Evolutionary conservation across 2,888 invertebrate genomes (phyloP), one percentile per base, ranked within the genome.

Genomic region (Metalampra italica): DNA sequence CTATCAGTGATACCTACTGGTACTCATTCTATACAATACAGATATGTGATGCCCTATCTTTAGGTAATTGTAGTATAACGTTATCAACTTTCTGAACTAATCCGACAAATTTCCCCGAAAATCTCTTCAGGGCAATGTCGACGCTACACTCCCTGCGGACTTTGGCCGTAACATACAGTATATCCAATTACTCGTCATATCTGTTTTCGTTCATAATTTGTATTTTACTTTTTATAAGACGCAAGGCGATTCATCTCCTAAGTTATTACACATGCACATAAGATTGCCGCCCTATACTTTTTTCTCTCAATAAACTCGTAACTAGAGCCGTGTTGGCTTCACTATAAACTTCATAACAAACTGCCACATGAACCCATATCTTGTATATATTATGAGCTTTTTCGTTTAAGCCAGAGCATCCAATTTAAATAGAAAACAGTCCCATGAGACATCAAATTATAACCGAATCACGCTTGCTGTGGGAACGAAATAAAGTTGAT

Each of bases 291-390:
- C 65, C 64, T 60, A 46, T 59, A 51, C 56, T 70, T 76, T 80
- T 79, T 83, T 74, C 65, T 77, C 61, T 68, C 70, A 72, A 73
- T 73, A 72, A 75, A 66, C 73, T 66, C 78, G 82, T 82, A 83
- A 81, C 82, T 83, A 84, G 81, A 83, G 80, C 71, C 78, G 68
- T 67, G 72, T 71, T 77, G 77, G 71, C 70, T 76, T 59, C 77
- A 82, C 85, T 80, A 89, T 90, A 90, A 90, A 90, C 79, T 84
- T 82, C 82, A 81, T 84, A 88, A 90, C 86, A 85, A 87, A 90
- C 87, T 86, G 86, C 86, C 84, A 79, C 75, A 75, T 75, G 73
- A 68, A 71, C 78, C 86, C 75, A 82, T 90, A 89, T 90, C 88
- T 89, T 82, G 81, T 81, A 73, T 81, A 86, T 71, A 80, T 89